Evolutionary conservation across 2,113 vertebrate genomes (phyloP).

Genomic region (Cinclus cinclus): DNA sequence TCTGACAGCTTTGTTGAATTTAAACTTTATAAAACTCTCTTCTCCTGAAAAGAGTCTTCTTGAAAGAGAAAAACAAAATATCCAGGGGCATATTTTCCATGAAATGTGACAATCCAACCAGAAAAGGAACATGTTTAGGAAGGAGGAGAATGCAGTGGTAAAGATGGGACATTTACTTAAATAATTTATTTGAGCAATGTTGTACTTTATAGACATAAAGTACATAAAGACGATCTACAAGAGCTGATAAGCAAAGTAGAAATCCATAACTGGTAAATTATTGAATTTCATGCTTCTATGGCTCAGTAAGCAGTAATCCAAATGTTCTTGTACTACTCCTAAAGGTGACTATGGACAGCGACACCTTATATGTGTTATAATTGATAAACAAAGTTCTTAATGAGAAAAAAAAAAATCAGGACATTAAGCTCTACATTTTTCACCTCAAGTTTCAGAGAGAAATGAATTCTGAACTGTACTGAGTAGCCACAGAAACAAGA

Average conservation of each 20-base stretch:
- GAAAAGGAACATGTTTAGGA: not conserved
- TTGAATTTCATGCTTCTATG: not conserved
- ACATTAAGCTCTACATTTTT: not conserved
- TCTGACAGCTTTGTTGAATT: constrained; percentile 14
- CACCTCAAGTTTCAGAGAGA: not conserved
- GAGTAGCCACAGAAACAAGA: not conserved
- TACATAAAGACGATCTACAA: not conserved
- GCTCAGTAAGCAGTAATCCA: not conserved
- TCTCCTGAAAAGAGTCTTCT: not conserved
- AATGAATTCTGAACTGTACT: not conserved
- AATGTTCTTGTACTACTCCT: not conserved
- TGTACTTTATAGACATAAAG: not conserved
- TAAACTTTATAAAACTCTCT: not conserved
- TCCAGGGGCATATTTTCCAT: not conserved
- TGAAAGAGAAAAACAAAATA: not conserved
- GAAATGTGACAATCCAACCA: not conserved
- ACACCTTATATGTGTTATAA: not conserved
- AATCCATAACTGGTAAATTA: not conserved
- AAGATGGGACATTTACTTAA: not conserved
- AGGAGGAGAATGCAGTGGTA: not conserved
- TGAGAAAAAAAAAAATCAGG: not conserved
- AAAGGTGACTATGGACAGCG: not conserved
- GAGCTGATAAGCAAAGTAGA: not conserved
- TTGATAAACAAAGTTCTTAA: not conserved
- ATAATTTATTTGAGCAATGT: not conserved